These are phyloP conservation scores for Spizella passerina DNA, from an alignment of 2,797 vertebrate genomes.

Conservation along the genomic window DNA sequence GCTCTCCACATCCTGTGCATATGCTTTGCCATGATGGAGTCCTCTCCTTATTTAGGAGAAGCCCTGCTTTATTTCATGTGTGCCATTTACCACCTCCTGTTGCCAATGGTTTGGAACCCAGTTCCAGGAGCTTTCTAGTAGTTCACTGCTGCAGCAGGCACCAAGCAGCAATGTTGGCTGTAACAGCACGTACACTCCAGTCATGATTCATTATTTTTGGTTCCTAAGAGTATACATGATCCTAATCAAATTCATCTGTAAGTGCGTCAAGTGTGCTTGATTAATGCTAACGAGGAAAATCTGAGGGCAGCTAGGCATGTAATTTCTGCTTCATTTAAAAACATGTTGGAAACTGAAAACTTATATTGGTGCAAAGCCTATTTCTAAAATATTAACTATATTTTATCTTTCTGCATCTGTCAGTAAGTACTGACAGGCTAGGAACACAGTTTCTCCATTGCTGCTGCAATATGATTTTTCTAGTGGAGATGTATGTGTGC, in stretches of 20 bases:
- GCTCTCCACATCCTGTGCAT: not conserved
- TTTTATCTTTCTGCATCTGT: not conserved
- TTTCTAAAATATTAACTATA: not conserved
- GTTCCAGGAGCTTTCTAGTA: not conserved
- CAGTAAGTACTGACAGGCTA: not conserved
- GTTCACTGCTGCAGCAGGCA: not conserved
- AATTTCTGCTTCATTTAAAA: conserved; percentile 11
- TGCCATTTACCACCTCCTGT: not conserved
- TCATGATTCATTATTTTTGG: conserved; percentile 11
- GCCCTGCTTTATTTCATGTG: conserved; percentile 14
- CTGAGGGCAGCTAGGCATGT: conserved; percentile 6
- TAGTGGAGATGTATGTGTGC: not conserved
- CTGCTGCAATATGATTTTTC: not conserved
- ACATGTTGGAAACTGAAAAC: not conserved
- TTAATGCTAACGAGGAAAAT: conserved; percentile 29
- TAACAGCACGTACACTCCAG: not conserved
- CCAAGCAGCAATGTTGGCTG: not conserved
- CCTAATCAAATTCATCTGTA: conserved; percentile 49
- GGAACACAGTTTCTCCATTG: not conserved
- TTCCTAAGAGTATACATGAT: conserved; percentile 4
- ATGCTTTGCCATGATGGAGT: not conserved
- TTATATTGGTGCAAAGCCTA: not conserved
- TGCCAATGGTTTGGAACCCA: not conserved
- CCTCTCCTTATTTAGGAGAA: conserved; percentile 27
- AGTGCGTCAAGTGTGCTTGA: conserved; percentile 11